Conservation (phyloP, 2,797 vertebrate genomes). For the Typhlichthys subterraneus region DNA sequence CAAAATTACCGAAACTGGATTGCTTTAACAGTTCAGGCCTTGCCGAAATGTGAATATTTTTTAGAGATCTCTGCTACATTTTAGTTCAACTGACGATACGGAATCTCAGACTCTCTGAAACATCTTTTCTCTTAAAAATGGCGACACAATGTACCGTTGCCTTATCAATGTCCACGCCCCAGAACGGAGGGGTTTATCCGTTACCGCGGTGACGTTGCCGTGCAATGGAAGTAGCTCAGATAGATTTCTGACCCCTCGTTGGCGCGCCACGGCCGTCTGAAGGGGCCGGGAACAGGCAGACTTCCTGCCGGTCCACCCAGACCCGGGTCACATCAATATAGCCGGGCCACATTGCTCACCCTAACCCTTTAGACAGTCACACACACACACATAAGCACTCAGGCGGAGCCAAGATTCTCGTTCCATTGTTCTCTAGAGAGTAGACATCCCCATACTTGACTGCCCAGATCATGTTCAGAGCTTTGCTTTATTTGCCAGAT, state of each 20-base stretch:
- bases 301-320: constrained; percentile 66
- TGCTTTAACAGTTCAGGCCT: no score
- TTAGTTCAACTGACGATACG: no score
- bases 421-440: constrained; percentile 70
- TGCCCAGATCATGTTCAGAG: constrained; percentile 25
- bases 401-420: constrained; percentile 41
- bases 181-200: no score
- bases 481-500: constrained; percentile 38
- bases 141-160: no score
- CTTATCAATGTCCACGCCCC: no score
- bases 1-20: no score
- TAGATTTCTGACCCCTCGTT: constrained; percentile 39
- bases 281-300: constrained; percentile 26
- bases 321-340: constrained; percentile 55
- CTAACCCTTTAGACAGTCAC: constrained; percentile 39
- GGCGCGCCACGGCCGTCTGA: constrained; percentile 4
- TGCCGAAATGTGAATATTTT: no score
- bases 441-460: constrained; percentile 45
- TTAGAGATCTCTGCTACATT: no score
- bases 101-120: no score
- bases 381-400: constrained; percentile 42
- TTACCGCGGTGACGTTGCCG: constrained; percentile 41
- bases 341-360: constrained; percentile 52
- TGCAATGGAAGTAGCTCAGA: constrained; percentile 26
- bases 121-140: no score